A percentile compares a stretch with the other conserved stretches of the same genome.
phyloP scores from a whole-genome alignment of 2,797 vertebrate genomes.

The Microcaecilia unicolor region DNA sequence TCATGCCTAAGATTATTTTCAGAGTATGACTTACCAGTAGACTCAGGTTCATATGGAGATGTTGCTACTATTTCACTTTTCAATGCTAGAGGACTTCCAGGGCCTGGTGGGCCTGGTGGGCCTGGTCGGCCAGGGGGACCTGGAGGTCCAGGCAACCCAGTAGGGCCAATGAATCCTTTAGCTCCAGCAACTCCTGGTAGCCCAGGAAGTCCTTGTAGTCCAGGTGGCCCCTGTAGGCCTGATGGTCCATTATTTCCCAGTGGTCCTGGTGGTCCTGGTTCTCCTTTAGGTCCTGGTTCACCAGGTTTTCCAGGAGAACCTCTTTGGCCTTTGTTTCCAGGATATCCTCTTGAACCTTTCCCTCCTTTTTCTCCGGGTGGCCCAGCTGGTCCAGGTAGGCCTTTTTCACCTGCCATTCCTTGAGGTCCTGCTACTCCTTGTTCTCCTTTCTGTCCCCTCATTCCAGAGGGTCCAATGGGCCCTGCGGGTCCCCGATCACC shows the following conservation, averaged over 20 bases:
- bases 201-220: conserved; percentile 76
- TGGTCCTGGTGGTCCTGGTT: conserved; percentile 72
- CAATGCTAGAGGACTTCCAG: conserved; percentile 57
- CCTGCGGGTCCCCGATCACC: conserved; percentile 85
- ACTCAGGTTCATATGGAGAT: conserved; percentile 14
- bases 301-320: conserved; percentile 87
- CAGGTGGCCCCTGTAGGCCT: conserved; percentile 74
- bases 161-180: conserved; percentile 68
- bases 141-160: conserved; percentile 71
- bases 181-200: conserved; percentile 73
- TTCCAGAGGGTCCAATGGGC: conserved; percentile 64
- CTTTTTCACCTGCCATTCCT: conserved; percentile 77
- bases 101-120: conserved; percentile 49
- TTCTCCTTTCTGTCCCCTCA: conserved; percentile 85
- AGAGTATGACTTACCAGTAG: conserved; percentile 55
- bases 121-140: conserved; percentile 68
- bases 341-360: conserved; percentile 73
- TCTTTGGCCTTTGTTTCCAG: conserved; percentile 82
- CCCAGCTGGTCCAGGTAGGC: conserved; percentile 65
- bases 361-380: conserved; percentile 76
- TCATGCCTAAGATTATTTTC: too few relatives aligned
- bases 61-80: conserved; percentile 61
- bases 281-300: conserved; percentile 74
- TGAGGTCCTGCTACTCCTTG: conserved; percentile 71
- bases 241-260: conserved; percentile 77